A percentile compares a stretch with the other conserved stretches of the same genome.
Conservation (phyloP, 2,797 vertebrate species). For the Clarias fuscus region DNA sequence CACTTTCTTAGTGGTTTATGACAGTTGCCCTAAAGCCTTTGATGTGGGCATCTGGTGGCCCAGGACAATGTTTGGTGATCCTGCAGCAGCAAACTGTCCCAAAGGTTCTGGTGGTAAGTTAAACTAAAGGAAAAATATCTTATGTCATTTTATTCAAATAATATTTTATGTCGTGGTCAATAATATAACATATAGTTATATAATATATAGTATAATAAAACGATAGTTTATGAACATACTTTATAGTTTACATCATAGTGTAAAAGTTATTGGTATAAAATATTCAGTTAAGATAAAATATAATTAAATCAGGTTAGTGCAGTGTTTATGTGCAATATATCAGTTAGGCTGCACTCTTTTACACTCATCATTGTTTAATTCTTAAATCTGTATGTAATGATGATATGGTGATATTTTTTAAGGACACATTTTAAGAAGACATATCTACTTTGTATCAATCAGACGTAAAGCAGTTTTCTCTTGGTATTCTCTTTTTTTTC, state of each 20-base stretch:
- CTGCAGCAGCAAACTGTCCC: constrained; percentile 83
- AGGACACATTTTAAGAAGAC: neutral
- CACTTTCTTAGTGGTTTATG: constrained; percentile 79
- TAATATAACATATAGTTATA: neutral
- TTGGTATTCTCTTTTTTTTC: neutral
- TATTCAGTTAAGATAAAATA: neutral
- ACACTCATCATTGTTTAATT: neutral
- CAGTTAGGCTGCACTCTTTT: neutral
- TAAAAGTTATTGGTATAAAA: neutral
- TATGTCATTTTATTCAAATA: neutral
- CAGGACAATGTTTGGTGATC: constrained; percentile 84
- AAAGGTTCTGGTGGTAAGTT: constrained; percentile 83
- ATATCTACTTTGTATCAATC: neutral
- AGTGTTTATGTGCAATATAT: neutral
- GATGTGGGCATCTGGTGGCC: constrained; percentile 89
- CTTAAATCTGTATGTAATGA: neutral
- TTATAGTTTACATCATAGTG: neutral
- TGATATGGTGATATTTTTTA: neutral
- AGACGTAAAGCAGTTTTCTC: neutral
- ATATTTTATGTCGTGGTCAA: neutral
- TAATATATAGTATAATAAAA: no score
- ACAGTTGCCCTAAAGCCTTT: constrained; percentile 83
- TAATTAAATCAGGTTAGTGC: neutral
- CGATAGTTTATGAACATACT: no score
- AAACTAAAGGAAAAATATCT: neutral